These are phyloP conservation scores for Sarcophilus harrisii DNA, from an alignment of 2,797 vertebrate genomes.

Conservation along the genomic window DNA sequence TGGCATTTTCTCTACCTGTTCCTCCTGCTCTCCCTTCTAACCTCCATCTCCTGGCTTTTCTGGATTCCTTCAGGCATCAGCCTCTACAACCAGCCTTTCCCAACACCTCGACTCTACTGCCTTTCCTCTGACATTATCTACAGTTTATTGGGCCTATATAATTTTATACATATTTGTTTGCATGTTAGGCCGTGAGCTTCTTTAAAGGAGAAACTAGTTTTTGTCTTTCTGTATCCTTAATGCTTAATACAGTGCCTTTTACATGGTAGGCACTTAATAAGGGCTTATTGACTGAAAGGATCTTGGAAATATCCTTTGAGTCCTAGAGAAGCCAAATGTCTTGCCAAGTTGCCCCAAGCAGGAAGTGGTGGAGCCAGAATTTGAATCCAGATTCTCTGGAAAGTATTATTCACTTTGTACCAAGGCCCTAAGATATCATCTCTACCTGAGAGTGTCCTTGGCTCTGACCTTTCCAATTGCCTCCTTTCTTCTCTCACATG, in stretches of 20 bases:
- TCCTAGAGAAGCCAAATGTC: not conserved
- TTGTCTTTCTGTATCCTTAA: not conserved
- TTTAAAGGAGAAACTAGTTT: not conserved
- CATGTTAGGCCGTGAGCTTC: not conserved
- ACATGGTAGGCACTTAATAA: not conserved
- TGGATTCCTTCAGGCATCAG: not conserved
- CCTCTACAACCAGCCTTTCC: not conserved
- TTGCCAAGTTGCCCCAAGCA: constrained; percentile 8
- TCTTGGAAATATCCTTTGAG: not conserved
- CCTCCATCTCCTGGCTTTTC: not conserved
- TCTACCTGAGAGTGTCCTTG: not conserved
- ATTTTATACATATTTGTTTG: not conserved
- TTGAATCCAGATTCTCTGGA: not conserved
- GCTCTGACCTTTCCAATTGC: not conserved
- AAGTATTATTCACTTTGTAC: not conserved
- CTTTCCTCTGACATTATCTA: not conserved
- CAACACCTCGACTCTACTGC: not conserved
- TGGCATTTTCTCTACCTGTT: not conserved
- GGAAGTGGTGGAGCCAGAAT: not conserved
- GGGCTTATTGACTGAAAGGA: not conserved
- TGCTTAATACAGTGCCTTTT: no score
- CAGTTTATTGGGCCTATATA: not conserved
- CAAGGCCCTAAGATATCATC: not conserved
- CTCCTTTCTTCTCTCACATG: not conserved
- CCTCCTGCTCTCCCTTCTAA: not conserved